phyloP scores from a whole-genome alignment of 2,113 vertebrate genomes.

The Cynocephalus volans region DNA sequence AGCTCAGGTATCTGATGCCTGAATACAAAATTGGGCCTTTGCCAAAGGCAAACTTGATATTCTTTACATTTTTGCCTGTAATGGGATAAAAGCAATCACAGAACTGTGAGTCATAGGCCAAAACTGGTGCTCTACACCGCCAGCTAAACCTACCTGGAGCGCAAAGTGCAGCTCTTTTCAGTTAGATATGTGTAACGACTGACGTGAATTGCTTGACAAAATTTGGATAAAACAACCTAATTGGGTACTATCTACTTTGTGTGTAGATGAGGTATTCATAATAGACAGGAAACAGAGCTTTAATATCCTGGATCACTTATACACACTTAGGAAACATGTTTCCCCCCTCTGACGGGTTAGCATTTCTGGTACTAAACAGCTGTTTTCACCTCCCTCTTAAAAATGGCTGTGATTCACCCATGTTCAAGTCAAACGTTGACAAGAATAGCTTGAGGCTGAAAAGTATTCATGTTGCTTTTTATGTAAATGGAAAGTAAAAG shows the following conservation, averaged over 20 bases:
- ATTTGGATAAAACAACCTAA: background rate
- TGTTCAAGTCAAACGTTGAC: conserved; percentile 2
- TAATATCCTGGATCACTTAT: background rate
- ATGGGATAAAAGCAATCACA: background rate
- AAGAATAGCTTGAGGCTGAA: background rate
- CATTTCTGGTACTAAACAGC: background rate
- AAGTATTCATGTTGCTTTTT: background rate
- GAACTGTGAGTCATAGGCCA: background rate
- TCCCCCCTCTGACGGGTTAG: background rate
- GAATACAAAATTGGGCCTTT: background rate
- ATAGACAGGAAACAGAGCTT: conserved; percentile 7
- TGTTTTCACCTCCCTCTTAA: background rate
- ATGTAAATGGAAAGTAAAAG: conserved; percentile 16
- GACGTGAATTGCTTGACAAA: background rate
- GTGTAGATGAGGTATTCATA: background rate
- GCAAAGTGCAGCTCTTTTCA: background rate
- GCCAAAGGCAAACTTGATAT: background rate
- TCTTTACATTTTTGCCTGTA: background rate
- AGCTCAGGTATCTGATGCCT: background rate
- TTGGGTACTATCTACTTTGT: background rate
- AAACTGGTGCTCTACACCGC: background rate
- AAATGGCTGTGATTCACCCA: conserved; percentile 10
- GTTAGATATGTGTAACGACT: background rate
- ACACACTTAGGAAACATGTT: background rate
- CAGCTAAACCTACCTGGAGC: background rate